Evolutionary conservation across 1,140 invertebrate genomes (phyloP), one percentile per base, ranked within the genome.

Genomic region (Adoxophyes honmai): DNA sequence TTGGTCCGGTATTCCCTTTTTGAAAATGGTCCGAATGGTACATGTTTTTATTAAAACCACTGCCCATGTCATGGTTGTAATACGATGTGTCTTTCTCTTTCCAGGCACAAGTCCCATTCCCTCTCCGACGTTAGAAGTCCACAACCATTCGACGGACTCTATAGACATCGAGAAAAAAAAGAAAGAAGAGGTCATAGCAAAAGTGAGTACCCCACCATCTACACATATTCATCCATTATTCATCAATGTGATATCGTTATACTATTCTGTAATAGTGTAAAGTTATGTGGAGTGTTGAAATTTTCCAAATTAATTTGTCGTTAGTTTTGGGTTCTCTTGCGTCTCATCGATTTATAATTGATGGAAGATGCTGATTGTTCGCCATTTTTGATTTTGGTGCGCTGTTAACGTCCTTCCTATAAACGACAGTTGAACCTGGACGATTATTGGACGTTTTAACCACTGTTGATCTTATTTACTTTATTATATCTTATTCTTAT

Each of bases 131-230:
- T 86, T 92, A 72, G 76, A 90, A 87, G 80, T 90, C 79, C 78
- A 91, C 90, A 95, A 95, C 77, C 94, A 95, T 91, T 94, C 94
- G 75, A 94, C 92, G 78, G 93, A 95, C 86, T 94, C 92, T 51
- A 93, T 92, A 58, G 92, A 94, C 75, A 89, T 90, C 68, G 93
- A 94, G 63, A 93, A 93, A 68, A 95, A 95, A 75, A 94, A 95
- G 63, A 94, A 95, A 81, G 93, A 91, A 68, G 85, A 88, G 15
- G 62, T 78, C 15, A 67, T 84, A 57, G 54, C 75, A 16, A 88
- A 88, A 81, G 85, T 88, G 61, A 80, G 82, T 78, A 38, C n/a
- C 16, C 13, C 21, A 55, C 9, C 21, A 7, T 36, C 28, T 21
- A 33, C 10, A 13, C 7, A 4, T 10, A 13, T n/a, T 54, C 39